A percentile compares a stretch with the other conserved stretches of the same genome.
phyloP scores from a whole-genome alignment of 53 echinoderm and acorn worm genomes.

The Patiria pectinifera region DNA sequence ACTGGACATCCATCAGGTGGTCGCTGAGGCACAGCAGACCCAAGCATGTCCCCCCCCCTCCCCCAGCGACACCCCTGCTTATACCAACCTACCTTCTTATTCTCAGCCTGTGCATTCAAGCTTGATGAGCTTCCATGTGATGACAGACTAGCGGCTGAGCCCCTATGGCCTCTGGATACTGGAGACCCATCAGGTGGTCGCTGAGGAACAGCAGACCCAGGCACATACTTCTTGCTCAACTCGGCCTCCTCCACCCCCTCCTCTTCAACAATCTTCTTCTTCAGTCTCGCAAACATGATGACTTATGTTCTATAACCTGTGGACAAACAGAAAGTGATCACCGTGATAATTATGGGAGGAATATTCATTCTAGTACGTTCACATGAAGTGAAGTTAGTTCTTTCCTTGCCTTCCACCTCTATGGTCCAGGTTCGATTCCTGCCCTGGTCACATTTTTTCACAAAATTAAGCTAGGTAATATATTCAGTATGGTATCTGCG shows the following conservation, averaged over 20 bases:
- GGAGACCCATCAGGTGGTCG: conserved; percentile 55
- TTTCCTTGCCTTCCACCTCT: no score
- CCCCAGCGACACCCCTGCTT: neutral
- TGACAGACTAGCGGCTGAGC: conserved; percentile 64
- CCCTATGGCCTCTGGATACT: conserved; percentile 38
- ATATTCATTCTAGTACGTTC: no score
- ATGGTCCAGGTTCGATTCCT: no score
- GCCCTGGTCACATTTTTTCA: no score
- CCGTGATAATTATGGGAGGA: no score
- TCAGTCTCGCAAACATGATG: conserved; percentile 96
- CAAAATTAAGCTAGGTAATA: no score
- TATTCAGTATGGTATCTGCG: no score
- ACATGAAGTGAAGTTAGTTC: no score
- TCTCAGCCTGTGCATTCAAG: conserved; percentile 60
- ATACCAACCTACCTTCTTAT: conserved; percentile 48
- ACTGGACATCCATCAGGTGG: no score
- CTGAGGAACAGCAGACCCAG: conserved; percentile 26
- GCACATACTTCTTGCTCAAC: conserved; percentile 64
- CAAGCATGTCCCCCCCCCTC: no score
- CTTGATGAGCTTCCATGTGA: conserved; percentile 85
- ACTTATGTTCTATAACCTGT: neutral
- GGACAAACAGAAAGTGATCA: neutral
- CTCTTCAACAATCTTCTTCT: conserved; percentile 96
- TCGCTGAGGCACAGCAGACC: no score
- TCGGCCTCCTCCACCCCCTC: conserved; percentile 85